Evolutionary conservation across 2,888 invertebrate genomes (phyloP), one percentile per base, ranked within the genome.

Genomic region (Calameuta filiformis): DNA sequence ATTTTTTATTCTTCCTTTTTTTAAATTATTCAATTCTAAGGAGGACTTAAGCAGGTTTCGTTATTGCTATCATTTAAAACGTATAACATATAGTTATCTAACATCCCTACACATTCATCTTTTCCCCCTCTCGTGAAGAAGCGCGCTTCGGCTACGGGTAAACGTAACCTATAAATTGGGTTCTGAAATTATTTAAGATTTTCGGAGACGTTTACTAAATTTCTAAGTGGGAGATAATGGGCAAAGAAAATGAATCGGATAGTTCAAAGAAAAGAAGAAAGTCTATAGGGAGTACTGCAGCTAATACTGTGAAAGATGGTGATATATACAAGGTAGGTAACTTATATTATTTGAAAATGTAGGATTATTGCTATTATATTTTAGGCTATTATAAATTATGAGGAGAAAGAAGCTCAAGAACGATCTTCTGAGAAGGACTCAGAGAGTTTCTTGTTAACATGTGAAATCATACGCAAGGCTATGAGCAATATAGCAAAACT

Each of bases 391-490:
- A 94, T 95, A 56, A 93, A 94, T 80, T 94, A 94, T 86, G 97
- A 97, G 91, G 96, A 96, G 89, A 93, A 94, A 35, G 96, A 96
- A 92, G 95, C 96, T 1, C 92, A 93, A 76, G 91, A 92, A 76
- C 92, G 96, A 73, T 93, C 94, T 71, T 94, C 95, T 1, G 94
- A 95, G 76, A 93, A 93, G 83, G 97, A 97, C 92, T 94, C 95
- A 1, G 90, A 92, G 81, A 92, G 94, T 34, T 96, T 95, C 87
- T 93, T 94, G 83, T 93, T 94, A 79, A 94, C 95, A 35, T 96
- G 96, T 89, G 94, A 94, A 80, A 94, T 95, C 83, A 94, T 97
- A 69, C 93, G 95, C 74, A 93, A 94, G 81, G 91, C 95, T 23
- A 94, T 97, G 91, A 92, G 92, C 73, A 95, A 95, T 86, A 96